A percentile compares a stretch with the other conserved stretches of the same genome.
These are phyloP conservation scores for Caenorhabditis angaria DNA, from an alignment of 2,888 invertebrate species.

Conservation along the genomic window DNA sequence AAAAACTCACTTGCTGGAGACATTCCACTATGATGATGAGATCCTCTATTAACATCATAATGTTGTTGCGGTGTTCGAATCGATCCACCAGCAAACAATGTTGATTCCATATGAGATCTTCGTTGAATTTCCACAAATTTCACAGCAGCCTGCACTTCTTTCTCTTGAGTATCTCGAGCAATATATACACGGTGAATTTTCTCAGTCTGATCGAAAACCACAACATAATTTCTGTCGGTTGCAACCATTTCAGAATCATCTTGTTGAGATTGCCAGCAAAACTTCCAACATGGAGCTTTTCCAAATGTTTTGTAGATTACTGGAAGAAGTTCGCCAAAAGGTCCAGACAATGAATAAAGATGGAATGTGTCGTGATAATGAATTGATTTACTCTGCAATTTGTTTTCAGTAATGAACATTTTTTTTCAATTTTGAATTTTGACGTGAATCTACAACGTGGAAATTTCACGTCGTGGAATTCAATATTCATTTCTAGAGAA, in stretches of 20 bases:
- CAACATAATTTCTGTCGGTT: constrained; percentile 22
- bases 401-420: too few species aligned
- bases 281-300: constrained; percentile 34
- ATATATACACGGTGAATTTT: constrained; percentile 31
- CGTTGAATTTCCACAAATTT: constrained; percentile 28
- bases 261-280: constrained; percentile 46
- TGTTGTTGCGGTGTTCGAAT: neutral
- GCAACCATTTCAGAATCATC: constrained; percentile 38
- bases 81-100: constrained; percentile 19
- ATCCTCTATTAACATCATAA: neutral
- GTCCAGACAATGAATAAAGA: constrained; percentile 53
- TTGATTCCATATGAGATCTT: constrained; percentile 24
- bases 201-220: constrained; percentile 35
- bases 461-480: too few species aligned
- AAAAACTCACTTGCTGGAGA: constrained; percentile 32
- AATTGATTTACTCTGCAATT: constrained; percentile 10
- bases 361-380: constrained; percentile 40
- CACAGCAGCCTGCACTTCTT: constrained; percentile 38
- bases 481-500: too few species aligned
- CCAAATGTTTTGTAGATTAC: constrained; percentile 47
- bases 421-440: constrained; percentile 13
- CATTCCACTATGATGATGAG: constrained; percentile 3
- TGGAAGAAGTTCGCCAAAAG: constrained; percentile 52
- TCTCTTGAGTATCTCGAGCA: constrained; percentile 34
- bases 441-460: too few species aligned